Evolutionary conservation across 2,797 vertebrate genomes (phyloP), one percentile per base, ranked within the genome.

Genomic region (Mus minutoides): DNA sequence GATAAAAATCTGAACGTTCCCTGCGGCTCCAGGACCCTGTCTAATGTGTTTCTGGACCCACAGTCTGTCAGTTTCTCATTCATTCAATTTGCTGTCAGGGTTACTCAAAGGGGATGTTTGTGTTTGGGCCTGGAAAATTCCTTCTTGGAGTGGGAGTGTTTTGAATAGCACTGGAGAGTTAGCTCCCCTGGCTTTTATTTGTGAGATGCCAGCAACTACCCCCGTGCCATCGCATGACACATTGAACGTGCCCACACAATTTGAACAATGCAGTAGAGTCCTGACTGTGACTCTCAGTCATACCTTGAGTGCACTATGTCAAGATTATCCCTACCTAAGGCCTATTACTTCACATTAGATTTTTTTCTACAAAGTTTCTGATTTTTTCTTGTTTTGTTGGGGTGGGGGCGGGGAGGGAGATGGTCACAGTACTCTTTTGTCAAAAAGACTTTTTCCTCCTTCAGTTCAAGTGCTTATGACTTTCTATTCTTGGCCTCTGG

Each of bases 81-180:
- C 6, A 49, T 5, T 92, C 34, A 88, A 0, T 75, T 90, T n/a
- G 88, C 49, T 95, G 26, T 78, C 37, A 67, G 78, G n/a, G 17
- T 40, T 87, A 31, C 58, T 95, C 3, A 75, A 84, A 31, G 26
- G 62, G 82, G 13, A 6, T 69, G 43, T 37, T 96, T 60, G 14
- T 71, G 22, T 77, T 94, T 69, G 43, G 64, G 16, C 4, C 77
- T 69, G 26, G 37, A 71, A 77, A 78, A 64, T 95, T 87, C 69
- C 82, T 96, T 73, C 91, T 69, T 16, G 62, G 73, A 83, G 49
- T n/a, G 73, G 49, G 26, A 92, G 75, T 94, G 26, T 79, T 95
- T 89, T 19, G 0, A 83, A n/a, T 90, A 92, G 8, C 58, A 22
- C 13, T 92, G 86, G 75, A 7, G 49, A 73, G 83, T 92, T 77